Base-by-base conservation (phyloP, 2,888 invertebrate species). In the Cheilosia urbana region DNA sequence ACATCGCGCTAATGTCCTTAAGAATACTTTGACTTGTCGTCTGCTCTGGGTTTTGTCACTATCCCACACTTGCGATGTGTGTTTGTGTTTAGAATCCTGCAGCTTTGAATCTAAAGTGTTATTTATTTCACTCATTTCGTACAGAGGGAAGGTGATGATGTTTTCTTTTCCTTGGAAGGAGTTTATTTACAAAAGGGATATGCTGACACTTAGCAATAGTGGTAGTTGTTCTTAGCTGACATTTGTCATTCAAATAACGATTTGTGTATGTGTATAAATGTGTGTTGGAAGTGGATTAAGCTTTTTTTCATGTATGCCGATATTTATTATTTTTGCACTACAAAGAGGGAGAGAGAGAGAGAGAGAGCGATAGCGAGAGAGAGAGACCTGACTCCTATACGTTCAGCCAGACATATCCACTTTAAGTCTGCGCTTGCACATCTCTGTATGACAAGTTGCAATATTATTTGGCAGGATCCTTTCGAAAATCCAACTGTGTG, bases 401-500 rank as follows among this genome's bases (percentile, higher is more conserved):
- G 11, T 17, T 19, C 24, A 21, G 21, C 13, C 13, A 42, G 7
- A 63, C 45, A 66, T 17, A 57, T 17, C 51, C 76, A 53, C 76
- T 66, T 49, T 42, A 51, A 66, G 53, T 47, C 4, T 78, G 51
- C 53, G 57, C 60, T 62, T 68, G 71, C 72, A 79, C 66, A 75
- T 75, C 65, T 76, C 63, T 21, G 53, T 75, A 51, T 81, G 76
- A 81, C 81, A 81, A 81, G 71, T 71, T 85, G 85, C 85, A 81
- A 85, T 77, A 81, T 80, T 72, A 85, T 85, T 85, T 81, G 85
- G 76, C 81, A 81, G 76, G 55, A 68, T 85, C 58, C 72, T 72
- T 75, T 62, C 58, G 63, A 81, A 85, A 72, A 68, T 68, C 42
- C 42, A 49, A 62, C 34, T 65, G 57, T 51, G 62, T 58, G 57